Conservation (phyloP, 1,140 invertebrate species). For the Zaprionus gabonicus region DNA sequence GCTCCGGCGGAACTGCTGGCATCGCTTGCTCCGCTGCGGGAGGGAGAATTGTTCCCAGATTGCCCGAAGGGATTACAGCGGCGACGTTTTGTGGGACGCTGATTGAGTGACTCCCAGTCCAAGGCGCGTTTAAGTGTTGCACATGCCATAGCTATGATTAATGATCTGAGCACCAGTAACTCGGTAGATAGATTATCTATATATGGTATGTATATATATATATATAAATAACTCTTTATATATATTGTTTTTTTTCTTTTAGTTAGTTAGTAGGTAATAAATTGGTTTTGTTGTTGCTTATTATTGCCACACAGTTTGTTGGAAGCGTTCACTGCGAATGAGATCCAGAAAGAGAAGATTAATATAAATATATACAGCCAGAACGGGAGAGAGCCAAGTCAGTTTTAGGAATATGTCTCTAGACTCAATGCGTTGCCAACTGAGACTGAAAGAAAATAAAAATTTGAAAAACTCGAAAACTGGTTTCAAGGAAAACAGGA, state of each 20-base stretch:
- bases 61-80: constrained; percentile 93
- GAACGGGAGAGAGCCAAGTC: background rate
- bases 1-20: constrained; percentile 61
- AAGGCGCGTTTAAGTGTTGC: constrained; percentile 96
- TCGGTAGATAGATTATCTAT: constrained; percentile 15
- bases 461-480: constrained; percentile 48
- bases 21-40: constrained; percentile 79
- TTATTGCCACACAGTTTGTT: constrained; percentile 57
- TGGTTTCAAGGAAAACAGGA: constrained; percentile 81
- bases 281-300: constrained; percentile 28
- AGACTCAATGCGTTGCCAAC: constrained; percentile 32
- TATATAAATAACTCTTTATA: constrained; percentile 17
- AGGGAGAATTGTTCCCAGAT: constrained; percentile 88
- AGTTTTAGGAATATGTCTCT: constrained; percentile 19
- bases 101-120: constrained; percentile 95
- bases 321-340: constrained; percentile 45
- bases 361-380: background rate
- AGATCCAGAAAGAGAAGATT: background rate
- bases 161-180: constrained; percentile 8
- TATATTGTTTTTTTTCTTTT: constrained; percentile 11
- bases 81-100: constrained; percentile 92
- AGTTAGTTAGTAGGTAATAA: constrained; percentile 14
- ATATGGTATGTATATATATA: background rate
- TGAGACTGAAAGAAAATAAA: constrained; percentile 26
- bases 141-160: constrained; percentile 92